Evolutionary conservation across 2,797 vertebrate genomes (phyloP).

Genomic region (Anableps anableps): DNA sequence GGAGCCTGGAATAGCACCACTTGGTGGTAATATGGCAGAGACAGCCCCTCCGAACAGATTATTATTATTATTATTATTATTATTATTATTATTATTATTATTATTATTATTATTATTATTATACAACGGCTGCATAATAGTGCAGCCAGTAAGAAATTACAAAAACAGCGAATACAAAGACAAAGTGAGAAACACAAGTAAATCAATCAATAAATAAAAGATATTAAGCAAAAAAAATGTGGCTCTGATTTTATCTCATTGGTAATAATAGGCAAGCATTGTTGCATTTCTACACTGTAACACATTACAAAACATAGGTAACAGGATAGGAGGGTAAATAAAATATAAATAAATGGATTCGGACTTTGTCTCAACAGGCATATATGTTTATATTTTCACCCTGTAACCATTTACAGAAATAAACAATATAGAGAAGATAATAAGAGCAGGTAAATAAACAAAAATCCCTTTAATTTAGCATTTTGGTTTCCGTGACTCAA

Average conservation of each 20-base stretch:
- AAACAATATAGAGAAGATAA: too few species aligned
- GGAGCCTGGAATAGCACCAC: neutral
- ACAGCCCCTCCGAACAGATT: neutral
- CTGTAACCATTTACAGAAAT: neutral
- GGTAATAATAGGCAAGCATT: neutral
- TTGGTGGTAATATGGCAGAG: conserved; percentile 1
- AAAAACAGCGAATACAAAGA: neutral
- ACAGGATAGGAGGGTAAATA: neutral
- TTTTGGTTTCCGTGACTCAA: too few species aligned
- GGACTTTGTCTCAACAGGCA: neutral
- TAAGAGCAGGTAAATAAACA: neutral
- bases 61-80: neutral
- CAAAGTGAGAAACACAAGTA: neutral
- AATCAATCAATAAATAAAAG: neutral
- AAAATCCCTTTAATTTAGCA: too few species aligned
- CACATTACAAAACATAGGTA: neutral
- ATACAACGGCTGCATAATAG: too few species aligned
- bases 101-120: neutral
- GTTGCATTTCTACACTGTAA: neutral
- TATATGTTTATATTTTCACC: neutral
- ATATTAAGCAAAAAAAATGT: neutral
- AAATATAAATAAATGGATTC: neutral
- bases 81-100: too few species aligned
- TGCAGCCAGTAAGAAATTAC: neutral
- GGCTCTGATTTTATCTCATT: neutral